phyloP scores from a whole-genome alignment of 2,797 vertebrate genomes.

The Myiothlypis coronata region DNA sequence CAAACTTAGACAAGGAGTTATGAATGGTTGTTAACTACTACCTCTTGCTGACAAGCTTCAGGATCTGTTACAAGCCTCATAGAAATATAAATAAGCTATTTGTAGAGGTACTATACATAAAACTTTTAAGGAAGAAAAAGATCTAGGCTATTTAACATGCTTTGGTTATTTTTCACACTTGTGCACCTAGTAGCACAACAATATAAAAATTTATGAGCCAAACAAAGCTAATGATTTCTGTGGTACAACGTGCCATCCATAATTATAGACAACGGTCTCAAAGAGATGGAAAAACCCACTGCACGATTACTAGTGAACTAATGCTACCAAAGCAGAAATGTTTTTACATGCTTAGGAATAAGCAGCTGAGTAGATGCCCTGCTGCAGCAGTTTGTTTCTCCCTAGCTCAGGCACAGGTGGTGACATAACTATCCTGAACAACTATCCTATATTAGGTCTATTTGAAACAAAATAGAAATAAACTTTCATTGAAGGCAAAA shows the following conservation, averaged over 20 bases:
- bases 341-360: not conserved
- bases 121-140: not conserved
- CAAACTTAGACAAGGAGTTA: not conserved
- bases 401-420: accelerated
- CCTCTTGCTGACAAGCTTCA: not conserved
- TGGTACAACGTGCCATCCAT: accelerated
- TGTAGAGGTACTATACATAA: accelerated
- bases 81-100: not conserved
- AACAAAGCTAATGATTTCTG: not conserved
- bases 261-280: not conserved
- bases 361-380: not conserved
- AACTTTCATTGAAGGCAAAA: not conserved
- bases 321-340: not conserved
- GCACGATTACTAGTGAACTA: not conserved
- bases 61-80: not conserved
- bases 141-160: not conserved
- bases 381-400: not conserved
- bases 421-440: accelerated
- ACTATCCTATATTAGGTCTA: accelerated
- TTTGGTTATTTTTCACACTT: not conserved
- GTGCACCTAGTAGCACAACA: not conserved
- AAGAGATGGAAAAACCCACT: not conserved
- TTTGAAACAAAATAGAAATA: not conserved
- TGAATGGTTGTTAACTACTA: not conserved
- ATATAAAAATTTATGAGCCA: not conserved